phyloP scores from a whole-genome alignment of 2,113 vertebrate species.

The Hoplias malabaricus region DNA sequence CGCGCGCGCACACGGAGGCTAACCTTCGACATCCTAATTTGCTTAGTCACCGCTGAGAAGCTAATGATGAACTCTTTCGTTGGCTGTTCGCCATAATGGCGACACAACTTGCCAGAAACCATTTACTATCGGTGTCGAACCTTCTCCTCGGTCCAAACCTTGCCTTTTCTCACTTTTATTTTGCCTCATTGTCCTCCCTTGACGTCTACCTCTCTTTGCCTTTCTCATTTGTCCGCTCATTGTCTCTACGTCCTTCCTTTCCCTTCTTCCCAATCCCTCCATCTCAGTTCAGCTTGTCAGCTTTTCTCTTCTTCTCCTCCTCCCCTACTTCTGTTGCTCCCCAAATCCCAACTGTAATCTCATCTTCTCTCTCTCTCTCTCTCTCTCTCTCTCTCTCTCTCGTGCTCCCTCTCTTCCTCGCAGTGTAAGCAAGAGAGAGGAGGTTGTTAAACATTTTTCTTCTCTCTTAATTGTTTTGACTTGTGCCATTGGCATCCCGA shows the following conservation, averaged over 20 bases:
- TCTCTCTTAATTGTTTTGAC: slow-evolving; percentile 98
- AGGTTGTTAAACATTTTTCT: slow-evolving; percentile 91
- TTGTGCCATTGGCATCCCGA: slow-evolving; percentile 96
- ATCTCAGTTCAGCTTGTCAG: slow-evolving; percentile 15
- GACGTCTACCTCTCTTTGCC: slow-evolving; percentile 5
- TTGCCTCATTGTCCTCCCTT: no score
- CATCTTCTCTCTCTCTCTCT: slow-evolving; percentile 15
- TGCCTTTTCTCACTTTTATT: neutral
- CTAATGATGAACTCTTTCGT: slow-evolving; percentile 34
- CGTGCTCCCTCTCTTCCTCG: slow-evolving; percentile 46
- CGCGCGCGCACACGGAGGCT: slow-evolving; percentile 34
- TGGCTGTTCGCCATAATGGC: slow-evolving; percentile 29
- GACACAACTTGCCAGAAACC: neutral
- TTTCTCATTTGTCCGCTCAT: neutral
- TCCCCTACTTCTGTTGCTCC: neutral
- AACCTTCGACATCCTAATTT: slow-evolving; percentile 42
- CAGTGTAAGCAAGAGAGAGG: slow-evolving; percentile 62
- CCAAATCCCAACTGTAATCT: slow-evolving; percentile 40
- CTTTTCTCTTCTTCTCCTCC: neutral
- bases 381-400: slow-evolving; percentile 50
- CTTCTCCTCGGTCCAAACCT: neutral
- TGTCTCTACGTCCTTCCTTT: slow-evolving; percentile 2
- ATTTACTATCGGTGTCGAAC: slow-evolving; percentile 15
- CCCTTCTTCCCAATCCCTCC: slow-evolving; percentile 7
- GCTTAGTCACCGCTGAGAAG: slow-evolving; percentile 40